These are phyloP conservation scores for Sarcoramphus papa DNA, from an alignment of 2,797 vertebrate species.

Conservation along the genomic window DNA sequence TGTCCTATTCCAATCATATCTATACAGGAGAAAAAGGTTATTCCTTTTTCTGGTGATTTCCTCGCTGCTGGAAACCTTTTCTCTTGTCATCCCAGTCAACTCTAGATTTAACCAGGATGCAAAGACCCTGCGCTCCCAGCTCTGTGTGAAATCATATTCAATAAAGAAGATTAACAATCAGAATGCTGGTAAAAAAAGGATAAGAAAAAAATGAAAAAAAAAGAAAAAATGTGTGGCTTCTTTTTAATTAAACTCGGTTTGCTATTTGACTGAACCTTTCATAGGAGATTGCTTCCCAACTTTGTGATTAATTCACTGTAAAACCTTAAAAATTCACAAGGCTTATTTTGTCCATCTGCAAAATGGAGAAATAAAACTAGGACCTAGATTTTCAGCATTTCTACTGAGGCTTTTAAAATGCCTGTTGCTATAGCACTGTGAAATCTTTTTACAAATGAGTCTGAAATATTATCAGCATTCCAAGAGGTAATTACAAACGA, in stretches of 20 bases:
- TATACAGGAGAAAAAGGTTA: not conserved
- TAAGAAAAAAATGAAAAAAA: too few relatives aligned
- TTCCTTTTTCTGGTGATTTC: not conserved
- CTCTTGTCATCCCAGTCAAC: not conserved
- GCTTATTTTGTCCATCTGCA: not conserved
- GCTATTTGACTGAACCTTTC: not conserved
- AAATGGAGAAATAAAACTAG: constrained; percentile 10
- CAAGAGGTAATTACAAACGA: constrained; percentile 14
- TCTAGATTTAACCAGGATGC: not conserved
- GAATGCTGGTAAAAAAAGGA: not conserved
- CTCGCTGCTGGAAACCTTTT: not conserved
- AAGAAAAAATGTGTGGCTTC: not conserved
- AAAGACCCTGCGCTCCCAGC: not conserved
- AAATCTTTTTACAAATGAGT: constrained; percentile 22
- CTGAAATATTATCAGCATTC: constrained; percentile 31
- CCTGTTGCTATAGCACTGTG: constrained; percentile 26
- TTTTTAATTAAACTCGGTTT: not conserved
- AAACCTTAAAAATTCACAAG: not conserved
- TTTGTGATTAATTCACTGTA: not conserved
- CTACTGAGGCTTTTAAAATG: not conserved
- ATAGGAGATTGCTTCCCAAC: not conserved
- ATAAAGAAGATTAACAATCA: not conserved
- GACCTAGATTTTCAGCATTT: not conserved
- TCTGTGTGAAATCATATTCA: not conserved
- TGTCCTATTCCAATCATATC: not conserved